Percentiles rank a stretch among this genome's conserved stretches.
Conservation (phyloP, 2,888 invertebrate species). For the Prionchulus punctatus region DNA sequence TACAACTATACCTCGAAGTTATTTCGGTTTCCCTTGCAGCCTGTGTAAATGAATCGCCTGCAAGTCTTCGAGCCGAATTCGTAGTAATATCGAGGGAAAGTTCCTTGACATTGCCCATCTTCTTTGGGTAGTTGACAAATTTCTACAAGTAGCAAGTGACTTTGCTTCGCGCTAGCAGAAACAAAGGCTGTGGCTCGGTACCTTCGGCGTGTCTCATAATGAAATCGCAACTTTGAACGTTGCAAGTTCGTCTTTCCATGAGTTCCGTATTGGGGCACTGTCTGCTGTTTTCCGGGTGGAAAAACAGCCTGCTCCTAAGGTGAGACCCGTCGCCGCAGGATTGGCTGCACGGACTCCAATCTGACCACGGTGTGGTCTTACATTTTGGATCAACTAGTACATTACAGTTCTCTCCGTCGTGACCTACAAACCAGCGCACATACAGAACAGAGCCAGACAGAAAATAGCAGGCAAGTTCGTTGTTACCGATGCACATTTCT, state of each 20-base stretch:
- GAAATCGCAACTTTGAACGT: slow-evolving; percentile 24
- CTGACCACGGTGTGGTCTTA: slow-evolving; percentile 29
- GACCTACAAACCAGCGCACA: background rate
- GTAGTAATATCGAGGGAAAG: slow-evolving; percentile 71
- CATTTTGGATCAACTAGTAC: slow-evolving; percentile 24
- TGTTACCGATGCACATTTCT: slow-evolving; percentile 55
- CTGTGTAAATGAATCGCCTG: slow-evolving; percentile 64
- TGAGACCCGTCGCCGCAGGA: slow-evolving; percentile 34
- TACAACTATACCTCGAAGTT: slow-evolving; percentile 56
- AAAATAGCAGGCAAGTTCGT: background rate
- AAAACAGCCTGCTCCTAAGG: slow-evolving; percentile 24
- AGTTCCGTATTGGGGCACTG: slow-evolving; percentile 17
- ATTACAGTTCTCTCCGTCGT: slow-evolving; percentile 2
- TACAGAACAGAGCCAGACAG: background rate
- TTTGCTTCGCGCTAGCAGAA: background rate
- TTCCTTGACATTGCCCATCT: slow-evolving; percentile 68
- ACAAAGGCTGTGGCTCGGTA: slow-evolving; percentile 11
- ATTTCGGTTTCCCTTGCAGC: slow-evolving; percentile 73
- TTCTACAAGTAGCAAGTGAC: slow-evolving; percentile 36
- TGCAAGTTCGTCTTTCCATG: slow-evolving; percentile 28
- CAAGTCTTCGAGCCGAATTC: slow-evolving; percentile 54
- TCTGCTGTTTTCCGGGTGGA: slow-evolving; percentile 26
- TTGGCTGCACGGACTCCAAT: slow-evolving; percentile 39
- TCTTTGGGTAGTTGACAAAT: slow-evolving; percentile 64
- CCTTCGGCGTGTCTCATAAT: slow-evolving; percentile 26